Conservation (phyloP, 2,888 invertebrate genomes). For the Mylabris sibirica region DNA sequence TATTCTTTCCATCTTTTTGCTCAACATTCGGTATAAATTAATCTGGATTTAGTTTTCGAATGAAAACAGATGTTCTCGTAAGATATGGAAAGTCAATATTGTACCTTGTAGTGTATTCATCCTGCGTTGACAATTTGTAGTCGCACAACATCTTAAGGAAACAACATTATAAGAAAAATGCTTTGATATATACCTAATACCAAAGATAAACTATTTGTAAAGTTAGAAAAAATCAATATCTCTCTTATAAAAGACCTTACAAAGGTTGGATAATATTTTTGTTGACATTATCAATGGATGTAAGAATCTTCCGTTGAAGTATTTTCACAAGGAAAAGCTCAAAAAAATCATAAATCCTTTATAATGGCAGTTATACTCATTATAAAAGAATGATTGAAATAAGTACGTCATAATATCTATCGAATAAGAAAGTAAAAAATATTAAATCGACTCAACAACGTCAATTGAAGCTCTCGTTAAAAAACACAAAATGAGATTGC, state of each 20-base stretch:
- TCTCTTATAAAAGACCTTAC: conserved; percentile 17
- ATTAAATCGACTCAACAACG: too few relatives aligned
- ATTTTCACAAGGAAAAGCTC: too few relatives aligned
- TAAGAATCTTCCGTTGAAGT: too few relatives aligned
- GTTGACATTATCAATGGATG: not conserved
- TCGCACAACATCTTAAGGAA: not conserved
- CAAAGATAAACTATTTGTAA: conserved; percentile 25
- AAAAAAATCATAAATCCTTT: not conserved
- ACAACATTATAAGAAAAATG: conserved; percentile 22
- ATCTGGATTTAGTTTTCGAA: not conserved
- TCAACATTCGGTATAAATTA: not conserved
- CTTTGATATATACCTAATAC: conserved; percentile 17
- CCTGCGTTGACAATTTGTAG: not conserved
- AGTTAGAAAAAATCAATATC: conserved; percentile 24
- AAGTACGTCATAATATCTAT: not conserved
- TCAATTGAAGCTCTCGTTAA: too few relatives aligned
- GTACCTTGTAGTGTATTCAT: not conserved
- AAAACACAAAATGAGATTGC: not conserved
- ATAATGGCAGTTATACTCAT: not conserved
- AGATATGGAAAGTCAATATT: not conserved
- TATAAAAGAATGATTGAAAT: not conserved
- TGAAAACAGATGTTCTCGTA: conserved; percentile 7
- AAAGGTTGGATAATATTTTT: not conserved
- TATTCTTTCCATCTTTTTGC: not conserved
- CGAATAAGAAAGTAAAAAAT: not conserved